Conservation (phyloP, 64 coral and sea anemone genomes). For the Cladopsammia gracilis region DNA sequence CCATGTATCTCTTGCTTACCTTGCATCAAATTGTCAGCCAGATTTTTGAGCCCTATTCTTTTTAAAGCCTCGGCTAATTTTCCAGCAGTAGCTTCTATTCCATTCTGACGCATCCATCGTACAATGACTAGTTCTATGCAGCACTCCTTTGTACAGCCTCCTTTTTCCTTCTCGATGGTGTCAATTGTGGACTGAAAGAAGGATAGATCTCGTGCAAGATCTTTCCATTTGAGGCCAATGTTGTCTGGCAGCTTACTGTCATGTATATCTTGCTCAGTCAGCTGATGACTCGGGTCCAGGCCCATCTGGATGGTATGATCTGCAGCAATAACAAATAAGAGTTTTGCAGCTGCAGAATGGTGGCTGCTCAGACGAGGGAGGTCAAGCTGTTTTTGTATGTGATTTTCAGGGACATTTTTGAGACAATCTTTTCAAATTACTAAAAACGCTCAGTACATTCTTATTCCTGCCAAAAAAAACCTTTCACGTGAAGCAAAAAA, state of each 20-base stretch:
- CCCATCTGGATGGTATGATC: background rate
- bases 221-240: background rate
- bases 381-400: too few relatives aligned
- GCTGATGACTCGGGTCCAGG: background rate
- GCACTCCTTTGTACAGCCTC: background rate
- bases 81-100: background rate
- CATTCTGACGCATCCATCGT: background rate
- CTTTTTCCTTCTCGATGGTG: background rate
- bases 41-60: background rate
- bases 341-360: too few relatives aligned
- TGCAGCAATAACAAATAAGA: too few relatives aligned
- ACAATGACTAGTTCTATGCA: background rate
- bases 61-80: background rate
- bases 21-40: conserved; percentile 11
- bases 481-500: too few relatives aligned
- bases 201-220: background rate
- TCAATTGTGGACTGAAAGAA: background rate
- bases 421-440: too few relatives aligned
- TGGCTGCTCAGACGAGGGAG: too few relatives aligned
- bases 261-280: background rate
- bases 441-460: too few relatives aligned
- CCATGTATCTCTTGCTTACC: too few relatives aligned
- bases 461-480: too few relatives aligned
- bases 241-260: background rate
- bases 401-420: too few relatives aligned